Evolutionary conservation across 1,140 invertebrate species (phyloP), one percentile per base, ranked within the genome.

Genomic region (Mesaphorura yosii): DNA sequence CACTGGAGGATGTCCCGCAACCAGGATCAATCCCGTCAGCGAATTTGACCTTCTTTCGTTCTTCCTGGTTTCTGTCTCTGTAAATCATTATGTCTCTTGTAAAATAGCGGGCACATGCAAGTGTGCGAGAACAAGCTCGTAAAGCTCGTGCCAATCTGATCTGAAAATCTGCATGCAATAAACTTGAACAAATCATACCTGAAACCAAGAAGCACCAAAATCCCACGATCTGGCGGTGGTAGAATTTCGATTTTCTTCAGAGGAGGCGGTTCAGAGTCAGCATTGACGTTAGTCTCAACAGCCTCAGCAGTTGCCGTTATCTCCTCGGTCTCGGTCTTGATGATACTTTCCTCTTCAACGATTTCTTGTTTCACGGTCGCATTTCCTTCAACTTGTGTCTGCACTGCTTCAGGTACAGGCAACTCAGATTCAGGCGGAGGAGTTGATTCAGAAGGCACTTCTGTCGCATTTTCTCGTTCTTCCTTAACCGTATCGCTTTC

Each of bases 11-110:
- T 1, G 78, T 79, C 0, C 79, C 79, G 58, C 79, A 76, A 0
- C 79, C 79, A n/a, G 79, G 79, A 51, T 71, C 69, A 19, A 80
- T 68, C 22, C 77, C 78, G 66, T 80, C 78, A 3, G 78, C 77
- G 62, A 81, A 81, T 61, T 76, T 74, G 0, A 81, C 79, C 10
- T 64, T 68, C 58, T 80, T 76, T 38, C 69, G 68, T 6, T 41
- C 47, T n/a, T 60, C 63, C 28, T 2, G 31, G 39, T 45, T 48
- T 1, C 53, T 7, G 31, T 47, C 45, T 34, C 53, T 48, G 25
- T 44, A 49, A 23, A 7, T 17, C n/a, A n/a, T n/a, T n/a, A n/a
- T n/a, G n/a, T n/a, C n/a, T n/a, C n/a, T n/a, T n/a, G n/a, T n/a
- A n/a, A n/a, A n/a, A n/a, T n/a, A n/a, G n/a, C n/a, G n/a, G n/a